Evolutionary conservation across 2,888 invertebrate genomes (phyloP).

Genomic region (Argynnis bischoffii): DNA sequence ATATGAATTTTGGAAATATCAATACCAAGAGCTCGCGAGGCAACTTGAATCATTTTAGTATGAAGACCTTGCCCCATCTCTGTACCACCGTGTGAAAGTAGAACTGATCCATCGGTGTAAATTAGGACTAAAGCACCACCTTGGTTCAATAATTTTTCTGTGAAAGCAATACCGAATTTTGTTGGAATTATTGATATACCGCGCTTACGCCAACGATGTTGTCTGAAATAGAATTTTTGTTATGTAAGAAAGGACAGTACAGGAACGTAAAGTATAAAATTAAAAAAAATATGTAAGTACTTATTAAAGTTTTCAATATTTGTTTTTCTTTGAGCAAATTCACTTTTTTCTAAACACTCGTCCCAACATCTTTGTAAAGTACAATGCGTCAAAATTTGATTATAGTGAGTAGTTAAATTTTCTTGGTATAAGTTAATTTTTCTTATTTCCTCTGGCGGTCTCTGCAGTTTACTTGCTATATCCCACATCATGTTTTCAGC

Average conservation of each 20-base stretch:
- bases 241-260: neutral
- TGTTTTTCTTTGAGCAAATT: slow-evolving; percentile 82
- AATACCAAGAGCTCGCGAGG: slow-evolving; percentile 87
- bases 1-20: slow-evolving; percentile 89
- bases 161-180: slow-evolving; percentile 93
- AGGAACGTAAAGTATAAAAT: neutral
- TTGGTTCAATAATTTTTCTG: slow-evolving; percentile 89
- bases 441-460: slow-evolving; percentile 84
- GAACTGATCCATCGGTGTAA: slow-evolving; percentile 94
- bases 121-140: slow-evolving; percentile 93
- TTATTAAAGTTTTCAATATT: slow-evolving; percentile 87
- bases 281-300: slow-evolving; percentile 60
- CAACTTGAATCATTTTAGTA: slow-evolving; percentile 97
- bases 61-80: slow-evolving; percentile 99
- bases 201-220: slow-evolving; percentile 92
- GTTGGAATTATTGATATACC: slow-evolving; percentile 92
- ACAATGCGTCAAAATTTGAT: slow-evolving; percentile 87
- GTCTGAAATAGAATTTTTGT: slow-evolving; percentile 67
- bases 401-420: slow-evolving; percentile 90
- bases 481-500: slow-evolving; percentile 90
- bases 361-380: slow-evolving; percentile 90
- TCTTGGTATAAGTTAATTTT: slow-evolving; percentile 90
- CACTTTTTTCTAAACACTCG: slow-evolving; percentile 87
- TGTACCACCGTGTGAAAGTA: slow-evolving; percentile 94
- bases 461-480: slow-evolving; percentile 86